Base-by-base conservation (phyloP, 2,888 invertebrate genomes). In the Camponotus fellah region DNA sequence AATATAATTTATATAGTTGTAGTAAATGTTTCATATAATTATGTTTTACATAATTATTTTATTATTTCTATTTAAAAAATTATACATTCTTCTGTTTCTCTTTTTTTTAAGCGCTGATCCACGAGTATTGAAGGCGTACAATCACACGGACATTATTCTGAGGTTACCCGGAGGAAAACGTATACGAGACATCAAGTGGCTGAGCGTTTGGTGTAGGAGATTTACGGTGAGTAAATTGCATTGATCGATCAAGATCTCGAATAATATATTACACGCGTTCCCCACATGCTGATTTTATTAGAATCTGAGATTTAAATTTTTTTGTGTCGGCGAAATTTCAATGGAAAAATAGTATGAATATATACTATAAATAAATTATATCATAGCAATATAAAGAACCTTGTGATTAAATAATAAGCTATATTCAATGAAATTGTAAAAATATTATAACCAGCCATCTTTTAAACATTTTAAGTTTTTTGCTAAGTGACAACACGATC, bases 141-240 rank as follows among this genome's bases (percentile, higher is more conserved):
- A 96, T 94, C 97, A 97, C 95, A 96, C 97, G 53, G 97, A 98
- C 95, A 96, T 98, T 92, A 96, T 98, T 91, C 96, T 99, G 93
- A 96, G 97, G 92, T 96, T 99, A 93, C 98, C 98, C 79, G 96
- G 96, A 91, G 98, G 98, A 86, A 97, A 97, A 95, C 96, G 97
- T 95, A 96, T 99, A 94, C 96, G 97, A 92, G 98, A 99, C 95
- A 97, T 98, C 95, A 97, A 97, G 95, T 99, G 98, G 98, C 96
- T 99, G 90, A 97, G 98, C 88, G 98, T 99, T 68, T 99, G 98
- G 98, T 98, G 98, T 95, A 96, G 97, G 90, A 96, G 98, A 94
- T 98, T 98, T 95, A 98, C 98, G 92, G 98, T 98, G 95, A 97
- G 97, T 95, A 84, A 75, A 83, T 62, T 46, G 1, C 34, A 72